Base-by-base conservation (phyloP, 2,888 invertebrate genomes). In the Eudemis profundana region DNA sequence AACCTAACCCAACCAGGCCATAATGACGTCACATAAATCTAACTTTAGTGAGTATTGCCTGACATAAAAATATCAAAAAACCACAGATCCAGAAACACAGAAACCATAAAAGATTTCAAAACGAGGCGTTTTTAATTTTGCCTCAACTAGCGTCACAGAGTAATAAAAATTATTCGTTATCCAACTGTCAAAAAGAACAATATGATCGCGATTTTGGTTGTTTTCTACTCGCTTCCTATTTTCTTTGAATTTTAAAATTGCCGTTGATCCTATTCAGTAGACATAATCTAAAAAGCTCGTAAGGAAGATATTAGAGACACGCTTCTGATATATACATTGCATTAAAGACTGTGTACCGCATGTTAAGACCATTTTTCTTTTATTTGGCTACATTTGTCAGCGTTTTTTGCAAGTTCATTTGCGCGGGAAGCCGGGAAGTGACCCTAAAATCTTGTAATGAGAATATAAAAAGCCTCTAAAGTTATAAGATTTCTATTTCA, bases 1-100 rank as follows among this genome's bases (percentile, higher is more conserved):
- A 94, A 94, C 93, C 94, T 94, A 94, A 94, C 94, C 94, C 94
- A 94, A 94, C 94, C 94, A 93, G 94, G 93, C 94, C 94, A 93
- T 93, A 90, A 91, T 93, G 93, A 93, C 93, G 93, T 93, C 93
- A 93, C 93, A 86, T 87, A 87, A 86, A 70, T 64, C 64, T 68
- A 68, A 67, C 54, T 68, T 85, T 85, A 80, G 71, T 69, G 61
- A 69, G 74, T 79, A 78, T 78, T 78, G 75, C 75, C 77, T 68
- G 68, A 69, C 63, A 67, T 66, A 68, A 70, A 70, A 68, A 70
- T 17, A n/a, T n/a, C n/a, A n/a, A n/a, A n/a, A n/a, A 12, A 59
- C 17, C 14, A 44, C 19, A 38, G 14, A 3, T 14, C 59, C 59
- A 59, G 51, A 46, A 38, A 51, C n/a, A 1, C n/a, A 8, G 8